Percentiles rank a stretch among this genome's conserved stretches.
Evolutionary conservation across 2,888 invertebrate species (phyloP).

Genomic region (Diloba caeruleocephala): DNA sequence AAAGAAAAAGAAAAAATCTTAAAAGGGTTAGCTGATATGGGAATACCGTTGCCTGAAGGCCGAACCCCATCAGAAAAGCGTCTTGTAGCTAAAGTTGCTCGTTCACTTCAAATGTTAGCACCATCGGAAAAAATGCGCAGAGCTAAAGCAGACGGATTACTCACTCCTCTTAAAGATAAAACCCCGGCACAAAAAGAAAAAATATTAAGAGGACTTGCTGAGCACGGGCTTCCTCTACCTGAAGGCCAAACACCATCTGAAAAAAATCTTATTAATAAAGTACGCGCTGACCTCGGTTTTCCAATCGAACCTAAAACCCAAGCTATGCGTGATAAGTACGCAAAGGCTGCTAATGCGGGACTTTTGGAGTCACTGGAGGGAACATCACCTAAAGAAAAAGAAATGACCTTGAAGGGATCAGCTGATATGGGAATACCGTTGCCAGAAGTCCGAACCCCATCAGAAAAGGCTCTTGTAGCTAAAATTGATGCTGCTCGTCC

Average conservation of each 20-base stretch:
- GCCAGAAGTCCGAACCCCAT: slow-evolving; percentile 57
- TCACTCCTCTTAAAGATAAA: slow-evolving; percentile 53
- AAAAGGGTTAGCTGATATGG: slow-evolving; percentile 26
- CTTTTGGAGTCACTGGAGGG: slow-evolving; percentile 49
- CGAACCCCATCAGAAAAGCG: slow-evolving; percentile 23
- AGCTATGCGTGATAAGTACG: slow-evolving; percentile 46
- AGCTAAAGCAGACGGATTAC: slow-evolving; percentile 22
- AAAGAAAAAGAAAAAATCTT: slow-evolving; percentile 56
- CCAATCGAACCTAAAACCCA: slow-evolving; percentile 32
- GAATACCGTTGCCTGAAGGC: slow-evolving; percentile 44
- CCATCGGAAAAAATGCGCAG: slow-evolving; percentile 6
- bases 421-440: slow-evolving; percentile 38
- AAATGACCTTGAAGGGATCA: slow-evolving; percentile 31
- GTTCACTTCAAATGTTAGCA: background rate
- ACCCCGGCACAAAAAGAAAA: slow-evolving; percentile 52
- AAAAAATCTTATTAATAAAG: slow-evolving; percentile 29
- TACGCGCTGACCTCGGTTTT: slow-evolving; percentile 42
- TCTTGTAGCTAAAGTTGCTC: slow-evolving; percentile 10
- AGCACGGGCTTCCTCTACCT: slow-evolving; percentile 53
- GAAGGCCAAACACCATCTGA: slow-evolving; percentile 54
- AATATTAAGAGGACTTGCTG: slow-evolving; percentile 46
- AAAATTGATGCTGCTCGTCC: slow-evolving; percentile 9
- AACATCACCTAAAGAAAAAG: slow-evolving; percentile 57
- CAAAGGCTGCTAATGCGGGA: slow-evolving; percentile 52
- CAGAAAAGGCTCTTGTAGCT: slow-evolving; percentile 49